Evolutionary conservation across 37 sponge, comb jelly and placozoan genomes (phyloP), one percentile per base, ranked within the genome.

Genomic region (Dysidea cf. avara): DNA sequence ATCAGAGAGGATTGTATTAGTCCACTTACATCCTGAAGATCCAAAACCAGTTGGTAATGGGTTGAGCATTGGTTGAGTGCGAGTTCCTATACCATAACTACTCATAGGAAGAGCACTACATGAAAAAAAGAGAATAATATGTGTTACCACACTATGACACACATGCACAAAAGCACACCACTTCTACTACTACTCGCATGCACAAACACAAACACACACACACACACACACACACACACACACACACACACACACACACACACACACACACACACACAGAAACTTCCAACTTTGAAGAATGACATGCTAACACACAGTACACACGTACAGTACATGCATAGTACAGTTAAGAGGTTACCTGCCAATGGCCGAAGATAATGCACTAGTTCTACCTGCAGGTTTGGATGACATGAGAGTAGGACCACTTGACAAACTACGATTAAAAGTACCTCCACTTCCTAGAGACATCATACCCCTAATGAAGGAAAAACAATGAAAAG

Each of bases 311-410:
- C 22, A 6, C 5, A 34, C 28, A 16, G 28, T 49, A 28, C 29
- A 26, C 25, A 56, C 29, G 7, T 7, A 13, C 11, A 28, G 7
- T 56, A 22, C 7, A 56, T 56, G 14, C 7, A 6, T 56, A 56
- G 58, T 28, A 56, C 29, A 12, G 16, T 49, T 16, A 49, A n/a
- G 9, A 24, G 18, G 36, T 13, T 53, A 89, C 85, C 81, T 83
- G 53, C 85, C 83, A 64, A 89, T 83, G 60, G 85, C 90, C 11
- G 90, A 78, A 22, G 90, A 78, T 17, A 89, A 54, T 32, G 77
- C 71, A 37, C 69, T 79, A 0, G 90, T 84, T 49, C 90, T 53
- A 3, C 51, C n/a, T 2, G 50, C 64, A 29, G 81, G 68, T 51
- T 83, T 83, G 24, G 70, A 43, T 12, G 46, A 12, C 46, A 43